A percentile compares a stretch with the other conserved stretches of the same genome.
Conservation (phyloP, 2,113 vertebrate genomes). For the Tichodroma muraria region DNA sequence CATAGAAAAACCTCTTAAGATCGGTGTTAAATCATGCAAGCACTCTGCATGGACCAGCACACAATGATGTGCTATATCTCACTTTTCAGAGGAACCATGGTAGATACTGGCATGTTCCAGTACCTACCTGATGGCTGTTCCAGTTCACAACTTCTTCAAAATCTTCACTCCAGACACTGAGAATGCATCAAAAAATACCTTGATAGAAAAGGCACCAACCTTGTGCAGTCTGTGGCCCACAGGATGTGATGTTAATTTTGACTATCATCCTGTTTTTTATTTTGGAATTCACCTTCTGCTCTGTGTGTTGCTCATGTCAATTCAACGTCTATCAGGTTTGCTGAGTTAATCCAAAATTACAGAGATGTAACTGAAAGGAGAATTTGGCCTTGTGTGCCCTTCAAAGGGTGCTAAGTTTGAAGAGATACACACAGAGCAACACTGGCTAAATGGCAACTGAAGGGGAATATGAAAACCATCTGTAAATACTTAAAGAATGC, state of each 20-base stretch:
- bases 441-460: neutral
- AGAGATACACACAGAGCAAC: neutral
- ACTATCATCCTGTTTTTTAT: neutral
- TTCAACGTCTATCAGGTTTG: neutral
- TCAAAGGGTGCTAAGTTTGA: neutral
- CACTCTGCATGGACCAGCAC: neutral
- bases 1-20: neutral
- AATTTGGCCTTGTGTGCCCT: neutral
- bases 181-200: neutral
- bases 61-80: neutral
- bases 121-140: neutral
- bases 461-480: neutral
- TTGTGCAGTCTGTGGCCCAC: accelerated
- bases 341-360: neutral
- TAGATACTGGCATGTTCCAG: neutral
- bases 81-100: neutral
- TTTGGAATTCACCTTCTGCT: neutral
- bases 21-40: neutral
- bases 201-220: neutral
- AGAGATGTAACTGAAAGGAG: neutral
- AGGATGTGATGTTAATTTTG: neutral
- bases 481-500: neutral
- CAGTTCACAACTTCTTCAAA: neutral
- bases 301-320: neutral
- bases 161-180: neutral